Evolutionary conservation across 2,113 vertebrate species (phyloP), one percentile per base, ranked within the genome.

Genomic region (Donacobius atricapilla): DNA sequence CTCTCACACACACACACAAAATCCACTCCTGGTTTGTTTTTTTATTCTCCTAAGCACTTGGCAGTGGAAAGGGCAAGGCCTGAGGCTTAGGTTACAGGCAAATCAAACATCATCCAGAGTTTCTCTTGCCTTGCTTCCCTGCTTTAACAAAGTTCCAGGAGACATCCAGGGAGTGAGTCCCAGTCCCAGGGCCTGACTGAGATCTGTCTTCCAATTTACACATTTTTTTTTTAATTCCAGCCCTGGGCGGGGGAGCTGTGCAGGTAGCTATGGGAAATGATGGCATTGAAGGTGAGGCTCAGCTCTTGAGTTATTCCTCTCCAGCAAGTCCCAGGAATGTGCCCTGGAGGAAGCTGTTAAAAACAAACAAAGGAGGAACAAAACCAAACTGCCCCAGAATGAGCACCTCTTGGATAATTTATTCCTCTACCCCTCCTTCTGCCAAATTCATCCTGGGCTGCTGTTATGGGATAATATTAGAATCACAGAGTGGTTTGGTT

Each of bases 11-110:
- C 30, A 33, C 14, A 27, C 31, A 28, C 17, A 33, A 83, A 54
- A 63, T 65, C 39, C 17, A 15, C 47, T 81, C 30, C 61, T 61
- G 27, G 24, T 58, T 35, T 5, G 93, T 63, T 91, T 96, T 72
- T 92, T 95, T 94, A n/a, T 94, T 48, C 96, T 94, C 61, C 70
- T 58, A 91, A 93, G 93, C 89, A 33, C 50, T 91, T 42, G 50
- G 70, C 76, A 75, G 31, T 23, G 24, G 40, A 90, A 90, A 58
- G 81, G 47, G 54, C 48, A 94, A 53, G 76, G 42, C 39, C 61
- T 69, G 66, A 27, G 31, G 25, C 76, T 81, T 64, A 76, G 61
- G 71, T 86, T 87, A 30, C n/a, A 56, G 58, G 42, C 21, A 57
- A 86, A n/a, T 35, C 81, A 80, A 75, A 44, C 39, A 25, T 30